Base-by-base conservation (phyloP, 2,113 vertebrate species). In the Penelope pileata region DNA sequence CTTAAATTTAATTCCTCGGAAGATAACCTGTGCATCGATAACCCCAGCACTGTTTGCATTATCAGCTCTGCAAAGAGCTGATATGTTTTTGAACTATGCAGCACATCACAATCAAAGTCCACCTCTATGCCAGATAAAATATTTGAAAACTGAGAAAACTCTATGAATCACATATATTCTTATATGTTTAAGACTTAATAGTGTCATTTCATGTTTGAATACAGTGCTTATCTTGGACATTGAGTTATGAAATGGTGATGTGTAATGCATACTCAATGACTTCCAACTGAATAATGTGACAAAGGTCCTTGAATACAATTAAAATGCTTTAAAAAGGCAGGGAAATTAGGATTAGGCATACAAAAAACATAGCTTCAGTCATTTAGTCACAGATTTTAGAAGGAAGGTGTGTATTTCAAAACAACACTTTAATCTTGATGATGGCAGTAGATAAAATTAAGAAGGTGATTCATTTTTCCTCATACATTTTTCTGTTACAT, bases 391-490 rank as follows among this genome's bases (percentile, higher is more conserved):
- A 68, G 54, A 85, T 82, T 90, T 50, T 91, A 88, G 54, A 56
- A 76, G 43, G 43, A 92, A 86, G 50, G 82, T 40, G 0, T 88
- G 83, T 77, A 92, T 83, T 96, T 96, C 86, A 56, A 95, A 94
- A 79, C 76, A 89, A 69, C 59, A 64, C 22, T 93, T 93, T 83
- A 86, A 82, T 91, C 72, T 72, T 36, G 68, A 45, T 82, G 83
- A 79, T 97, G 94, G 91, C 85, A 97, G 29, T 59, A 62, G 60
- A 91, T 75, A 74, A 87, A 96, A 93, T 96, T 93, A 96, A 96
- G 66, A n/a, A 59, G 38, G 24, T 74, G 68, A 96, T 94, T 97
- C 38, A 72, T 94, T 92, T 95, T 97, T 74, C 58, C 21, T 78
- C 40, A 82, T 73, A 76, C 30, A 24, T 73, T 24, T 87, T 94